Conservation (phyloP, 2,888 invertebrate species). For the Leptura quadrifasciata region DNA sequence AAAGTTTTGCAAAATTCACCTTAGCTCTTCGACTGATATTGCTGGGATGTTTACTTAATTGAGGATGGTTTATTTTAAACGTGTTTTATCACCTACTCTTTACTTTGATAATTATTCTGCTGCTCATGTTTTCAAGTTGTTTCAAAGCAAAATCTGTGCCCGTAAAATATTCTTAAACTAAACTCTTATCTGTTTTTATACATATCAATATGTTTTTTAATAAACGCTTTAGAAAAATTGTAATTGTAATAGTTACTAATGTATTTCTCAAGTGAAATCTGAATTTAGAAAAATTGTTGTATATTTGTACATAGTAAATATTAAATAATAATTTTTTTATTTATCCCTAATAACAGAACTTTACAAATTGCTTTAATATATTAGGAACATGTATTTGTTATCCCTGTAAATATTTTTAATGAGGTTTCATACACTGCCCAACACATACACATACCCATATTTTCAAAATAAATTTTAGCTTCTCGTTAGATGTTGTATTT, state of each 20-base stretch:
- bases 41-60: too few species aligned
- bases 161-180: constrained; percentile 12
- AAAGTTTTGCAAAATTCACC: too few species aligned
- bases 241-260: constrained; percentile 15
- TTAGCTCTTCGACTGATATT: too few species aligned
- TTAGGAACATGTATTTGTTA: not conserved
- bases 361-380: not conserved
- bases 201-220: constrained; percentile 27
- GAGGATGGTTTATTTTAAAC: too few species aligned
- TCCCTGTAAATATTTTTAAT: not conserved
- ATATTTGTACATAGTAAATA: constrained; percentile 27
- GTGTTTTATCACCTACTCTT: too few species aligned
- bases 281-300: constrained; percentile 21
- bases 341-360: not conserved
- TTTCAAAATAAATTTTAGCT: not conserved
- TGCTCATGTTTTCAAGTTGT: not conserved
- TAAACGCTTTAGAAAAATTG: constrained; percentile 5
- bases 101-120: too few species aligned
- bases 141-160: not conserved
- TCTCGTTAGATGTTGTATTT: not conserved
- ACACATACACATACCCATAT: not conserved
- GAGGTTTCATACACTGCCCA: not conserved
- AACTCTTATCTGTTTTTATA: constrained; percentile 35
- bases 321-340: not conserved
- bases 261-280: not conserved